These are phyloP conservation scores for Paradisaea rubra DNA, from an alignment of 2,113 vertebrate genomes.

Conservation along the genomic window DNA sequence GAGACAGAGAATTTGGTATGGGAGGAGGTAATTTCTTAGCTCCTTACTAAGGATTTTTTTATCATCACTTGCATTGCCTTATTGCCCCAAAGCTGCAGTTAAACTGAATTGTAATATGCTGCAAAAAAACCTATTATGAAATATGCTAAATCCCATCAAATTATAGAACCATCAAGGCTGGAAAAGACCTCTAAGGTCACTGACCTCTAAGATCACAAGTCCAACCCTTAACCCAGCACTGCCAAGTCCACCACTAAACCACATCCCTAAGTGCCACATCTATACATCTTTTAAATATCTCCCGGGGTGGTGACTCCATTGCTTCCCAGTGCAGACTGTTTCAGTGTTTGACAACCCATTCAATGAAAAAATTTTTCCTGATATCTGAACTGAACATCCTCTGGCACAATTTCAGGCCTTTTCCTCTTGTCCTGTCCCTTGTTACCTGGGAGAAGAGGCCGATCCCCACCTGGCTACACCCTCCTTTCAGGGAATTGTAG, in stretches of 20 bases:
- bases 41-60: background rate
- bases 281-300: background rate
- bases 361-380: background rate
- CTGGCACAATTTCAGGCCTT: background rate
- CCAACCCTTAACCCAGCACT: background rate
- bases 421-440: rapidly evolving
- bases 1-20: background rate
- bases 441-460: background rate
- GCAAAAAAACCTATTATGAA: background rate
- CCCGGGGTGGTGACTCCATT: background rate
- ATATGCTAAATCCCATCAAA: background rate
- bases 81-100: background rate
- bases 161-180: background rate
- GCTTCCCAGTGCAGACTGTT: background rate
- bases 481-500: background rate
- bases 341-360: background rate
- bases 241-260: background rate
- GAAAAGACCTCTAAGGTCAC: background rate
- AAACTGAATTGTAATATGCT: background rate
- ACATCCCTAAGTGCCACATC: background rate
- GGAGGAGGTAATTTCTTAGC: background rate
- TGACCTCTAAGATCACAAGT: no score
- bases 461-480: rapidly evolving
- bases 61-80: background rate
- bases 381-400: background rate